Evolutionary conservation across 2,113 vertebrate genomes (phyloP), one percentile per base, ranked within the genome.

Genomic region (Cavia aperea): DNA sequence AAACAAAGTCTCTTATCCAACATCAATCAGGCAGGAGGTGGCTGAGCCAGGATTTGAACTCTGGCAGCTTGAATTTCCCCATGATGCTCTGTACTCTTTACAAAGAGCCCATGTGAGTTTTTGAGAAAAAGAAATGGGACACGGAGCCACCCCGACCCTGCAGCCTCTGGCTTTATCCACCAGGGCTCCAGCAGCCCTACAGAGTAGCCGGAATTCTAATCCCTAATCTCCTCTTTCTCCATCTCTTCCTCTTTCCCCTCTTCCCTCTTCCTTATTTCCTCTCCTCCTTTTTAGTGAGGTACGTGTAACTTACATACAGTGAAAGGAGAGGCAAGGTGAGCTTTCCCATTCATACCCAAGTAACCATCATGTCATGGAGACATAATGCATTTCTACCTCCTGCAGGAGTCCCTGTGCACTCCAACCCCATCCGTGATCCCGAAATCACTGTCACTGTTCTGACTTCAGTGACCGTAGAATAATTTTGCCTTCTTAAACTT

Each of bases 51-150:
- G 81, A 58, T 49, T 49, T 18, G 56, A 90, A 75, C 66, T n/a
- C 73, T 11, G 10, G 9, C 82, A 88, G 23, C 65, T 36, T 43
- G n/a, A n/a, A 39, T 15, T 21, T 60, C n/a, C 15, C 18, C 5
- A 0, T 0, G 7, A 29, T 31, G 51, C 58, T 33, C 0, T 56
- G 4, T 36, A 51, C 4, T 60, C 77, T 88, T 63, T 43, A 7
- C 14, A 13, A 1, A 7, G n/a, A 60, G 54, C 43, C 75, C 2
- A 1, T 26, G 36, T 8, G 9, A 4, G 26, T 13, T 77, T 18
- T 19, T 1, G 8, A 75, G 16, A 26, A 39, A 68, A 19, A 39
- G 3, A 19, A 1, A 43, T n/a, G 43, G 5, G 36, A 31, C 11
- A 14, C 29, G 36, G 29, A 33, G 75, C 16, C 8, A 16, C 39